Evolutionary conservation across 2,888 invertebrate species (phyloP).

Genomic region (Willowsia nigromaculata): DNA sequence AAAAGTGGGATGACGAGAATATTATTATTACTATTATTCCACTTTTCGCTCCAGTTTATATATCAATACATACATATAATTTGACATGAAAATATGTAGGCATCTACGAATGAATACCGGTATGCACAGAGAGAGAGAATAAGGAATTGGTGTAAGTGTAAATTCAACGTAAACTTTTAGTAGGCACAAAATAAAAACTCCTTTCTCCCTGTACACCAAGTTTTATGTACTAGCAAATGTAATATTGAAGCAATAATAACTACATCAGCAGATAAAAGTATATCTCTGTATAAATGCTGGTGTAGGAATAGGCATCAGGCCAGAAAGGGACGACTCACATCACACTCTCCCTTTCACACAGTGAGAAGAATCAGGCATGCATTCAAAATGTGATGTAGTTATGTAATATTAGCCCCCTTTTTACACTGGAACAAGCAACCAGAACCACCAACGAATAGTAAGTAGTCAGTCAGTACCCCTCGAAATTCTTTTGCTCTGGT

Average conservation of each 20-base stretch:
- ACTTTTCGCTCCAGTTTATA: neutral
- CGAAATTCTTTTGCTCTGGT: neutral
- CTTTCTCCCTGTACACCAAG: neutral
- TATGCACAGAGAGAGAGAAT: neutral
- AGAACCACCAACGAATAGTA: neutral
- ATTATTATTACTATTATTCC: constrained; percentile 58
- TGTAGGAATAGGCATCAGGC: constrained; percentile 30
- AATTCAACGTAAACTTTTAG: neutral
- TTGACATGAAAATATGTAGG: neutral
- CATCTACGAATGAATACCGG: neutral
- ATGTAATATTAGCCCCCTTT: constrained; percentile 50
- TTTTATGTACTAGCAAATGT: too few relatives aligned
- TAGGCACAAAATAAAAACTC: neutral
- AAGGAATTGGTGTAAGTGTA: neutral
- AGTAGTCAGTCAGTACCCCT: neutral
- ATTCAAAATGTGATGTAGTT: constrained; percentile 20
- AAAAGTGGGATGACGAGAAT: constrained; percentile 62
- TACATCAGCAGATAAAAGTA: neutral
- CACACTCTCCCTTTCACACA: neutral
- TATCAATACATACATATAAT: neutral
- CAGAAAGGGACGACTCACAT: constrained; percentile 22
- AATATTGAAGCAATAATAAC: neutral
- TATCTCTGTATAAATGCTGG: neutral
- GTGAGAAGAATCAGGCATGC: constrained; percentile 20
- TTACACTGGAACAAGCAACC: neutral